Evolutionary conservation across 2,888 invertebrate genomes (phyloP).

Genomic region (Parthenolecanium corni): DNA sequence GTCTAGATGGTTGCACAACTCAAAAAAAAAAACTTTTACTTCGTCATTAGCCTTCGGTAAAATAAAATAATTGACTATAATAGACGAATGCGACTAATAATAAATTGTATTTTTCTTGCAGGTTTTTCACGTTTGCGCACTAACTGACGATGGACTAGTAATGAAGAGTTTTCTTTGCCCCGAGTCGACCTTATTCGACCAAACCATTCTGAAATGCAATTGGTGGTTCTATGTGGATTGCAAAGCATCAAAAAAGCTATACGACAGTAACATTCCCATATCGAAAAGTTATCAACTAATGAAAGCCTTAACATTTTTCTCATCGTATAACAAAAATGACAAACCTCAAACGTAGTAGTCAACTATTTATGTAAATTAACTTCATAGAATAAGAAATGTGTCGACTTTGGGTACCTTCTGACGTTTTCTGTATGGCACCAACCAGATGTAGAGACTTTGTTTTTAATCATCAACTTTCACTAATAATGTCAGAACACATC

Average conservation of each 20-base stretch:
- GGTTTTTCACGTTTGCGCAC: conserved; percentile 84
- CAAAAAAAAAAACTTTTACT: too few species aligned
- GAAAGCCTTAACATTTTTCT: conserved; percentile 81
- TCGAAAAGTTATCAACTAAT: conserved; percentile 84
- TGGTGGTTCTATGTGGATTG: conserved; percentile 94
- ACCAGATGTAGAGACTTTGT: too few species aligned
- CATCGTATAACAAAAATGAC: conserved; percentile 56
- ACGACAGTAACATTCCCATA: conserved; percentile 80
- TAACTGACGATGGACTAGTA: conserved; percentile 76
- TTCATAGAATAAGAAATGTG: too few species aligned
- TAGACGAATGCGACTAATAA: too few species aligned
- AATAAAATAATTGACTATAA: too few species aligned
- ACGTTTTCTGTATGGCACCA: too few species aligned
- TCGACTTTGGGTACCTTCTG: too few species aligned
- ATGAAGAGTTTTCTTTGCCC: conserved; percentile 87
- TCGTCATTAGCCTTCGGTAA: too few species aligned
- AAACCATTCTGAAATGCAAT: conserved; percentile 80
- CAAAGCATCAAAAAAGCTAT: conserved; percentile 63
- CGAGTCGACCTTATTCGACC: conserved; percentile 81
- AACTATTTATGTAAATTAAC: too few species aligned
- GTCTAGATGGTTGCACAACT: too few species aligned
- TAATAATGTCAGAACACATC: too few species aligned
- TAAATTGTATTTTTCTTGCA: conserved; percentile 38
- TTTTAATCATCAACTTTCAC: too few species aligned
- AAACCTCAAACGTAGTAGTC: neutral